Evolutionary conservation across 2,113 vertebrate species (phyloP), one percentile per base, ranked within the genome.

Genomic region (Eulemur macaco): DNA sequence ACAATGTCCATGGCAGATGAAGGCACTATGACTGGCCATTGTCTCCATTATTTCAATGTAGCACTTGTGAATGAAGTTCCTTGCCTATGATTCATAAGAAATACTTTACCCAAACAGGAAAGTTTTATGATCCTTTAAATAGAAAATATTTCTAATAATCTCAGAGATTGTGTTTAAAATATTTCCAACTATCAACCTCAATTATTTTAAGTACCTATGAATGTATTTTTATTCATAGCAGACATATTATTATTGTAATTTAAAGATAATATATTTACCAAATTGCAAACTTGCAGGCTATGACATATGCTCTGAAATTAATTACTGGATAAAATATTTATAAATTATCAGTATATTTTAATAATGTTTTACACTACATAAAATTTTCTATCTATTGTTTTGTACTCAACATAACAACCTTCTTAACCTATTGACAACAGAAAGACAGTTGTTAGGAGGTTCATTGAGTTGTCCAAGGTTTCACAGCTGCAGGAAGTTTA

Each of bases 1-100:
- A 42, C 3, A 83, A 1, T 21, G 20, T 54, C 69, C 14, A 14
- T 23, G 25, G 7, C 5, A 81, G 8, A 64, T 21, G 31, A 78
- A 45, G 3, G 29, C 1, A 12, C 0, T 31, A 6, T 25, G 52
- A 86, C 0, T 17, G 56, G 25, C 4, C 10, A 1, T 66, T 58
- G 7, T 45, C 34, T 34, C 47, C 5, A 34, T 42, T 56, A 69
- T n/a, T 84, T 92, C 7, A 50, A 11, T 47, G 34, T 37, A 87
- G 23, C 1, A 58, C 6, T 47, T 68, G 31, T 9, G 6, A 69
- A 60, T 80, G 47, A 85, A 96, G 1, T 4, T 64, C 14, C 58
- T 69, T 60, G 14, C 1, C 0, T 56, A 5, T 47, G 52, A 88
- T 64, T 76, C 4, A 86, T 39, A 63, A 64, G 63, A 86, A 69